phyloP scores from a whole-genome alignment of 2,113 vertebrate genomes.

The Sphaerodactylus townsendi region DNA sequence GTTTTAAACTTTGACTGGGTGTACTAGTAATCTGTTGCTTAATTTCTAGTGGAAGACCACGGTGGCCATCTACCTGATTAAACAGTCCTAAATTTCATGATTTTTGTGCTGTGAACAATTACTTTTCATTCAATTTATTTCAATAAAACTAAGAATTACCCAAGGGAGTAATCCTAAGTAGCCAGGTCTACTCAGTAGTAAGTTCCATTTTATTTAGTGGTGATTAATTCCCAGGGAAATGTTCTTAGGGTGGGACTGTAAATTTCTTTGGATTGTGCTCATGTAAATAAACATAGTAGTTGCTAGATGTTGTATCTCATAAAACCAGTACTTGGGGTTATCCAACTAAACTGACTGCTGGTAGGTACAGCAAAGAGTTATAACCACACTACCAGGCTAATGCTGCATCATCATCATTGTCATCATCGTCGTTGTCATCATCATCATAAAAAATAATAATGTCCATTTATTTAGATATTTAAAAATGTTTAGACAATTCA shows the following conservation, averaged over 20 bases:
- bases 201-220: too few relatives aligned
- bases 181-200: too few relatives aligned
- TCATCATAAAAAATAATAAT: too few relatives aligned
- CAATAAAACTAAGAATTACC: background rate
- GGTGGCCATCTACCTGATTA: background rate
- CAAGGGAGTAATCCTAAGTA: too few relatives aligned
- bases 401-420: too few relatives aligned
- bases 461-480: too few relatives aligned
- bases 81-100: background rate
- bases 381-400: too few relatives aligned
- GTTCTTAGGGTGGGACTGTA: too few relatives aligned
- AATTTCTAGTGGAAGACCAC: constrained; percentile 21
- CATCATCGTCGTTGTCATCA: too few relatives aligned
- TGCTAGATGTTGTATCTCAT: background rate
- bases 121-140: background rate
- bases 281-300: background rate
- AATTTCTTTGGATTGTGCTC: background rate
- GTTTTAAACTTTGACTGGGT: constrained; percentile 34
- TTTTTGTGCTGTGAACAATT: background rate
- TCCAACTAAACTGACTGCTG: background rate
- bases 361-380: constrained; percentile 13
- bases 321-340: background rate
- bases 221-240: too few relatives aligned
- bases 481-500: too few relatives aligned
- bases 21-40: constrained; percentile 7